Evolutionary conservation across 2,888 invertebrate genomes (phyloP).

Genomic region (Drosophila ezoana): DNA sequence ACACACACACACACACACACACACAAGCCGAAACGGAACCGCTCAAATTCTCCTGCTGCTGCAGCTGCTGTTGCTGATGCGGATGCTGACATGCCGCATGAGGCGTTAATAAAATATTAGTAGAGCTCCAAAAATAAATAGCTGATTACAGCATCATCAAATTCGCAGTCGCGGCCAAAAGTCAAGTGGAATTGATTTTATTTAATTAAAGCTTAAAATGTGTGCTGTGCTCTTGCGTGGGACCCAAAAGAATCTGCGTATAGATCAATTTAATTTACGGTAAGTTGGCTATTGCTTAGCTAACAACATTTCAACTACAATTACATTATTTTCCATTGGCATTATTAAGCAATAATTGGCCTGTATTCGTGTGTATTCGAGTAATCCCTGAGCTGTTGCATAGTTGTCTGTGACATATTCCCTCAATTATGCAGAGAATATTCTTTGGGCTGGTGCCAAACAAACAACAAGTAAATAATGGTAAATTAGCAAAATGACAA

Average conservation of each 20-base stretch:
- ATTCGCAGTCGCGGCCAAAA: conserved; percentile 34
- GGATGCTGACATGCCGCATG: conserved; percentile 36
- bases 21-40: conserved; percentile 16
- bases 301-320: conserved; percentile 19
- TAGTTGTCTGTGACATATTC: conserved; percentile 23
- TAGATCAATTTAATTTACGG: conserved; percentile 17
- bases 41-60: conserved; percentile 2
- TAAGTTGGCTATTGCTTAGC: conserved; percentile 1
- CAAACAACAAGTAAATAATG: conserved; percentile 70
- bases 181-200: conserved; percentile 51
- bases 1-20: conserved; percentile 9
- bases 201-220: conserved; percentile 44
- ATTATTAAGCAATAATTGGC: background rate
- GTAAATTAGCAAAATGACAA: conserved; percentile 73
- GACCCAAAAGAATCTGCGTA: background rate
- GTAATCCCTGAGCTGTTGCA: conserved; percentile 9
- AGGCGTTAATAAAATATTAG: conserved; percentile 63
- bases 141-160: conserved; percentile 53
- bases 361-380: background rate
- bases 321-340: conserved; percentile 12
- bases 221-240: background rate
- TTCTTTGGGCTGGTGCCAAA: conserved; percentile 39
- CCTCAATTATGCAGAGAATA: conserved; percentile 31
- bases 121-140: conserved; percentile 49
- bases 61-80: conserved; percentile 10